Base-by-base conservation (phyloP, 2,797 vertebrate species). In the Lacerta agilis region DNA sequence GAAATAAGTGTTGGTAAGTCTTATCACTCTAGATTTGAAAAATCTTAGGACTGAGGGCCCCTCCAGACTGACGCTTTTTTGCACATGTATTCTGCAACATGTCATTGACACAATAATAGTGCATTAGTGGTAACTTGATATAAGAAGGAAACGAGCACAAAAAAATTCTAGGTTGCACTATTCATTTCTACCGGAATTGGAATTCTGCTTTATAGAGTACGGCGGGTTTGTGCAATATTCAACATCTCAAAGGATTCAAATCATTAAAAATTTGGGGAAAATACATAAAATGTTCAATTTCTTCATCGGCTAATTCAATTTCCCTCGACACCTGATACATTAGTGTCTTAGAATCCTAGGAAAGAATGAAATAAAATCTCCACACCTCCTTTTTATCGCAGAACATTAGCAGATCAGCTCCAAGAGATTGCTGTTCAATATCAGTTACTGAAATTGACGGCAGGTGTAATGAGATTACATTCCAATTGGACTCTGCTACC, bases 401-500 rank as follows among this genome's bases (percentile, higher is more conserved):
- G n/a, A 78, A n/a, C 5, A 29, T 77, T 64, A 38, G 27, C n/a
- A 82, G 23, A 87, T 83, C 66, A 84, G 76, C 8, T 72, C 43
- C 61, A 84, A 77, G 82, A n/a, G 23, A 86, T 0, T 0, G 0
- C 23, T 23, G 15, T 1, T 3, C 13, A 23, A 43, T 84, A 79
- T 13, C 38, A 58, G 1, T 71, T 43, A 71, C 49, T 2, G 1
- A 38, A 82, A 83, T 20, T 45, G n/a, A 77, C 27, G 49, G 45
- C 71, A 83, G 81, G 13, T 61, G 86, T 91, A 71, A 87, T 66
- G 49, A 82, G 13, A 55, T 15, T 87, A 4, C 49, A 87, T 76
- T 15, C 58, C 85, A 73, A 41, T 36, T 72, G 88, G 71, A 88
- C 36, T 13, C 83, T 66, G 76, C 58, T n/a, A 69, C 72, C 58